Base-by-base conservation (phyloP, 1,140 invertebrate species). In the Drosophila nikananu region DNA sequence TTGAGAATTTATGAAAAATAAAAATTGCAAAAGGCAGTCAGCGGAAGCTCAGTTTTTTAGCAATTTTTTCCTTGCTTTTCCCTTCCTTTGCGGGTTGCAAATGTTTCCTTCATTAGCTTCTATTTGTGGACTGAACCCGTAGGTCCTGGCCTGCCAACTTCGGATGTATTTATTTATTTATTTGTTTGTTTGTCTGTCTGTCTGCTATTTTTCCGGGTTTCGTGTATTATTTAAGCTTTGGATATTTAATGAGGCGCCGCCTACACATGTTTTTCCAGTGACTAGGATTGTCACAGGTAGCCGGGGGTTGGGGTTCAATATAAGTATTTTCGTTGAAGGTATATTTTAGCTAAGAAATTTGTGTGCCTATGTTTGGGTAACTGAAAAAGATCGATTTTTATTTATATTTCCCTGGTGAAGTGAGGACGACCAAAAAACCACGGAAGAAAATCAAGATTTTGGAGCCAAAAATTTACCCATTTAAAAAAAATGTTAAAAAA, bases 1-100 rank as follows among this genome's bases (percentile, higher is more conserved):
- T 80, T 74, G 61, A 57, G 58, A 80, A 89, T 81, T 83, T 83
- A 79, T 80, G 65, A 75, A 83, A 57, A 80, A 80, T 65, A 76
- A 66, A 46, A 68, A 63, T 73, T 59, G 42, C 74, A 58, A 44
- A 72, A 63, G 51, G 44, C 68, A 64, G 77, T 55, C 66, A 21
- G 27, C 17, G 61, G 25, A 37, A 71, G 32, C 25, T 41, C 39
- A 35, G 21, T 17, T 37, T 55, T 55, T 35, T 17, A 25, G 25
- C n/a, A 37, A 17, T 4, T 21, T 49, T 27, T 23, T 13, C 21
- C 58, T 27, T 13, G 7, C 13, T 30, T 52, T 32, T 10, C 17
- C 13, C 9, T 17, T 13, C 12, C 19, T n/a, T 44, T 32, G 51
- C 25, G 6, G 25, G 5, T n/a, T 39, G 54, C 32, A 75, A 58